phyloP scores from a whole-genome alignment of 2,888 invertebrate species.

The Protodeltote pygarga region DNA sequence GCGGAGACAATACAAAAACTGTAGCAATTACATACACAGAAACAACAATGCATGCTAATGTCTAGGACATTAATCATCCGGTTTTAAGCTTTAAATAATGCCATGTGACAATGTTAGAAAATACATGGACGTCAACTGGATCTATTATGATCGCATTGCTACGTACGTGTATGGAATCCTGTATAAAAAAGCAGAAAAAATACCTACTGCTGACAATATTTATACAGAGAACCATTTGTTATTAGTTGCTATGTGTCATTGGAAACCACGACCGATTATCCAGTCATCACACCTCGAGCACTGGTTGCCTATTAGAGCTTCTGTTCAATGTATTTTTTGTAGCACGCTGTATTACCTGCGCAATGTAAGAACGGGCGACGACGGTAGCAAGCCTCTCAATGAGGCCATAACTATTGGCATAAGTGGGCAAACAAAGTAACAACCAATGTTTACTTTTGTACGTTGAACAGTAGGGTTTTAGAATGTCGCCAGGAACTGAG shows the following conservation, averaged over 20 bases:
- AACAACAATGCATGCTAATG: constrained; percentile 70
- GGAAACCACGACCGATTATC: constrained; percentile 51
- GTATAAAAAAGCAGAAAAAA: constrained; percentile 56
- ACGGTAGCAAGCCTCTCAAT: constrained; percentile 64
- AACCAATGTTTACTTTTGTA: constrained; percentile 68
- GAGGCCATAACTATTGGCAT: constrained; percentile 73
- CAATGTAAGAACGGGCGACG: constrained; percentile 45
- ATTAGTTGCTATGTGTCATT: constrained; percentile 54
- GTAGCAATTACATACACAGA: constrained; percentile 72
- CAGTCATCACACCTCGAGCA: constrained; percentile 57
- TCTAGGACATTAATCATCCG: constrained; percentile 73
- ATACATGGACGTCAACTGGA: constrained; percentile 59
- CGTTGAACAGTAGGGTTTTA: constrained; percentile 64
- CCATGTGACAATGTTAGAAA: constrained; percentile 64
- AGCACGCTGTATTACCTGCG: constrained; percentile 33
- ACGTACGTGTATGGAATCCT: constrained; percentile 53
- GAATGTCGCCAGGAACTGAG: constrained; percentile 54
- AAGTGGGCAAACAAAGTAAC: constrained; percentile 69
- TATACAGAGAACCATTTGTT: constrained; percentile 61
- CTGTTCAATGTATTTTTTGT: constrained; percentile 59
- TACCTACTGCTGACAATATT: constrained; percentile 59
- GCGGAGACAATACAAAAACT: constrained; percentile 68
- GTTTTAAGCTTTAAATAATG: constrained; percentile 65
- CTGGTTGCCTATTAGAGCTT: constrained; percentile 56
- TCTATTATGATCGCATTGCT: constrained; percentile 55